Evolutionary conservation across 2,888 invertebrate genomes (phyloP), one percentile per base, ranked within the genome.

Genomic region (Monoplex corrugatus): DNA sequence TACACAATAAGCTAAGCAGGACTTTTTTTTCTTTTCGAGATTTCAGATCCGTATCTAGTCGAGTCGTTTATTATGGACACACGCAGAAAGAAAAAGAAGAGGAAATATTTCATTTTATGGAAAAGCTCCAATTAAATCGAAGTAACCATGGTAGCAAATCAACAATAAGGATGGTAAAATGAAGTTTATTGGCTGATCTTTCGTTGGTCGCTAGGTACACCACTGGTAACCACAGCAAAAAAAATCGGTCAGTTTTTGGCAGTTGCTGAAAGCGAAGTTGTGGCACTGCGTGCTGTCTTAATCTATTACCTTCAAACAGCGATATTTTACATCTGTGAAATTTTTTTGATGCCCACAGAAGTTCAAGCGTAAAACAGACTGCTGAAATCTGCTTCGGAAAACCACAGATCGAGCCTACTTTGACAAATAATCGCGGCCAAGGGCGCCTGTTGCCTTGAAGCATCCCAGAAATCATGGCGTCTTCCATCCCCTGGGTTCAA

Each of bases 171-270:
- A 28, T 2, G 23, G n/a, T n/a, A 68, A n/a, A 28, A 1, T n/a
- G 28, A n/a, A 16, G 3, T 23, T 68, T 32, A 68, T 68, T 68
- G 28, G 68, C 68, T 23, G 68, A 8, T 68, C 32, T n/a, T 32
- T n/a, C 23, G 28, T 28, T 28, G n/a, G 75, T 75, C 75, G 38
- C 35, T 13, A 75, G 75, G 75, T 16, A 16, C 75, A 38, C 19
- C 75, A 38, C 16, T 38, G 75, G 75, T 75, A 10, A 75, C 35
- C 75, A 75, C 38, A 16, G 38, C 35, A 38, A 38, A 38, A 35
- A 13, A 16, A 35, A 38, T n/a, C 75, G 38, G 75, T 10, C 75
- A 75, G 75, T 75, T 75, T 75, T 75, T 75, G 75, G 75, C 75
- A 35, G 75, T 75, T 75, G 75, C 75, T 75, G 35, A 38, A 28